These are phyloP conservation scores for Scaptodrosophila lebanonensis DNA, from an alignment of 1,140 invertebrate species.

Conservation along the genomic window DNA sequence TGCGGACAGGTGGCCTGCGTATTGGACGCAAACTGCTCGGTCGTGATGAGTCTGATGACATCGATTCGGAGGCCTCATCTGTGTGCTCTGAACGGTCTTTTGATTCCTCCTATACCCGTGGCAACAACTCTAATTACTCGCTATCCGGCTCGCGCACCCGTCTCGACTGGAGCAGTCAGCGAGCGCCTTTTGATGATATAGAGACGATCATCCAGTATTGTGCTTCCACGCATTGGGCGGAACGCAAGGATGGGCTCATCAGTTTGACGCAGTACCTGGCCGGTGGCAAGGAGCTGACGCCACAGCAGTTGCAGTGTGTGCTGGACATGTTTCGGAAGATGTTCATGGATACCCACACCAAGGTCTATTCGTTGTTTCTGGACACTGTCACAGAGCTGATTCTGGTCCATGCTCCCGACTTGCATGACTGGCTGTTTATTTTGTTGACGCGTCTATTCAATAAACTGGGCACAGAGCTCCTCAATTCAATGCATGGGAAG, in stretches of 20 bases:
- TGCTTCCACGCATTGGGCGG: slow-evolving; percentile 92
- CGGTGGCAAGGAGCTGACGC: slow-evolving; percentile 69
- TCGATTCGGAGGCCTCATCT: slow-evolving; percentile 96
- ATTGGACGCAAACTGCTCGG: slow-evolving; percentile 66
- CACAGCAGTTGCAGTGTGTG: slow-evolving; percentile 69
- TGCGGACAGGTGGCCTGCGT: slow-evolving; percentile 57
- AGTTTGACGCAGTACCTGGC: slow-evolving; percentile 81
- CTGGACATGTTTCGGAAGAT: slow-evolving; percentile 94
- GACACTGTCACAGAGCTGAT: slow-evolving; percentile 94
- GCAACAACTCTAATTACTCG: slow-evolving; percentile 79
- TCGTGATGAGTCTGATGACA: slow-evolving; percentile 88
- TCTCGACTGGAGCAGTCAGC: slow-evolving; percentile 79
- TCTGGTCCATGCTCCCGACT: slow-evolving; percentile 88
- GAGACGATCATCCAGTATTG: slow-evolving; percentile 92
- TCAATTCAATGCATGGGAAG: slow-evolving; percentile 93
- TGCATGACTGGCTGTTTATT: slow-evolving; percentile 94
- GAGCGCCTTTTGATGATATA: slow-evolving; percentile 84
- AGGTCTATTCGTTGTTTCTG: slow-evolving; percentile 94
- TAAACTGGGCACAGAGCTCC: slow-evolving; percentile 92
- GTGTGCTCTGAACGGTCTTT: slow-evolving; percentile 94
- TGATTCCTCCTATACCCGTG: slow-evolving; percentile 83
- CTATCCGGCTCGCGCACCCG: slow-evolving; percentile 89
- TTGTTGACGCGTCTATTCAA: slow-evolving; percentile 87
- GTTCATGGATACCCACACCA: slow-evolving; percentile 98
- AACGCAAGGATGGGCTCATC: slow-evolving; percentile 93